These are phyloP conservation scores for Sebastiscus tertius DNA, from an alignment of 2,797 vertebrate species.

Conservation along the genomic window DNA sequence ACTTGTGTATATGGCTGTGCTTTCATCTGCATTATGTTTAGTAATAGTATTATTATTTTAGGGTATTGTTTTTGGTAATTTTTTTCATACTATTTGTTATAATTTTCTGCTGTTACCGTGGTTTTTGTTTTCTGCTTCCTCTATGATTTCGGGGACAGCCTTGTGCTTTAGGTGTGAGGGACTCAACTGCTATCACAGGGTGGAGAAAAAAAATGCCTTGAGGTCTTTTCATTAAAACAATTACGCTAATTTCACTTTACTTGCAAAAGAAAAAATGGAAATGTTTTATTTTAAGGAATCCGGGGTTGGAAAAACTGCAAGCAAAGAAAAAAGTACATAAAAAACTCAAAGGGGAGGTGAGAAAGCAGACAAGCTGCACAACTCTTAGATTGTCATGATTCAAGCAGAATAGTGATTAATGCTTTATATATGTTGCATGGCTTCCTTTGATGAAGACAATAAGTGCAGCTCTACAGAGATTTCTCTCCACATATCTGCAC, in stretches of 20 bases:
- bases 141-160: constrained; percentile 43
- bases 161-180: constrained; percentile 51
- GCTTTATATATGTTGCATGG: constrained; percentile 12
- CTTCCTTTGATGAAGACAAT: constrained; percentile 34
- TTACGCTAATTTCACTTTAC: constrained; percentile 72
- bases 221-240: constrained; percentile 77
- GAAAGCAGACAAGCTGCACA: not conserved
- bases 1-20: constrained; percentile 41
- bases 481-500: not conserved
- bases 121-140: constrained; percentile 3
- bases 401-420: not conserved
- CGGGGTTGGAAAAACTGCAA: constrained; percentile 17
- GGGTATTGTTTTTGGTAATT: constrained; percentile 26
- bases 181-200: constrained; percentile 61
- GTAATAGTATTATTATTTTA: constrained; percentile 62
- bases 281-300: constrained; percentile 52
- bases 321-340: not conserved
- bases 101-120: constrained; percentile 29
- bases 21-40: constrained; percentile 73
- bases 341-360: not conserved
- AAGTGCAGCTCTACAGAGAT: not conserved
- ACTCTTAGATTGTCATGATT: constrained; percentile 4
- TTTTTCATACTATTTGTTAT: constrained; percentile 13
- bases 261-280: constrained; percentile 21
- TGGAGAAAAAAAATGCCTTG: constrained; percentile 44